Conservation (phyloP, 2,797 vertebrate species). For the Geotrypetes seraphini region DNA sequence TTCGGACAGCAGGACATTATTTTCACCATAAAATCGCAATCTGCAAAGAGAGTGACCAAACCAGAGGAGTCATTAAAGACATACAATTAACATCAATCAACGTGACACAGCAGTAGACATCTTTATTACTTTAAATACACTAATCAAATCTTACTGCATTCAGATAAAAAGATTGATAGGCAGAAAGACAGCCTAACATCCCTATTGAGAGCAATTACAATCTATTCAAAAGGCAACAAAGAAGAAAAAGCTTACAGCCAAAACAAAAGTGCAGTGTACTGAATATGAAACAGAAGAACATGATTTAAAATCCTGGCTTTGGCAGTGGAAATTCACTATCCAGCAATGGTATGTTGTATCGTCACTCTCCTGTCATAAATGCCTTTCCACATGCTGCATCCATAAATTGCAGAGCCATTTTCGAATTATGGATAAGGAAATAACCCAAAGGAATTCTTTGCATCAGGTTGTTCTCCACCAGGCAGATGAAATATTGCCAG, state of each 20-base stretch:
- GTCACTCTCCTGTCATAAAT: neutral
- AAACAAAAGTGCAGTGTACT: constrained; percentile 8
- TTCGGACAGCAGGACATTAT: constrained; percentile 46
- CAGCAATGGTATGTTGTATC: too few species aligned
- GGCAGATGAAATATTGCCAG: constrained; percentile 22
- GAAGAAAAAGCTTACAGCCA: constrained; percentile 8
- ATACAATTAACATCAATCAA: constrained; percentile 64
- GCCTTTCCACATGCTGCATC: neutral
- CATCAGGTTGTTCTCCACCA: neutral
- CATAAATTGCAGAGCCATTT: neutral
- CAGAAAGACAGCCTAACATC: constrained; percentile 34
- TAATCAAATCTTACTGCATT: constrained; percentile 55
- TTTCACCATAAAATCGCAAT: constrained; percentile 61
- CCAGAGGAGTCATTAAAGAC: constrained; percentile 46
- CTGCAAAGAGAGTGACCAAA: constrained; percentile 47
- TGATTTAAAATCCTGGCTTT: neutral
- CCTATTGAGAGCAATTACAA: constrained; percentile 35
- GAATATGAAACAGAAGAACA: too few species aligned
- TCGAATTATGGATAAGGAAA: constrained; percentile 2
- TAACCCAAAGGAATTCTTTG: neutral
- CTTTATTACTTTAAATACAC: constrained; percentile 63
- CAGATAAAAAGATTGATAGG: constrained; percentile 45
- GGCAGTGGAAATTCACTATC: too few species aligned
- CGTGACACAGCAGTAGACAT: constrained; percentile 50
- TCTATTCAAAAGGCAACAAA: constrained; percentile 35